Percentiles rank a stretch among this genome's conserved stretches.
These are phyloP conservation scores for Barnardius zonarius DNA, from an alignment of 2,113 vertebrate species.

Conservation along the genomic window DNA sequence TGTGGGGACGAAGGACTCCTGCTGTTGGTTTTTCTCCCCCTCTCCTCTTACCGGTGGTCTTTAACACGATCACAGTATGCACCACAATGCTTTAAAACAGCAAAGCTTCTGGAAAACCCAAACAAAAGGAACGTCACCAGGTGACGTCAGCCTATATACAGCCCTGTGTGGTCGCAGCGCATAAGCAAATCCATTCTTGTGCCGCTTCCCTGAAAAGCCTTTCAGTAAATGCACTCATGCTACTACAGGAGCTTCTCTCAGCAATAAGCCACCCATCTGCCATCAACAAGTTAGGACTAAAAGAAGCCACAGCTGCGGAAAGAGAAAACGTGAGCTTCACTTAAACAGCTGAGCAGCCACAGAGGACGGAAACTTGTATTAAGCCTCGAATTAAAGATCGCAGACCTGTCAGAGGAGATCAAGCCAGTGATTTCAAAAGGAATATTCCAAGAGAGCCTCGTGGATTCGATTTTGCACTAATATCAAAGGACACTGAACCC, in stretches of 20 bases:
- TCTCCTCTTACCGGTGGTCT: conserved; percentile 25
- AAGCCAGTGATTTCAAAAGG: conserved; percentile 72
- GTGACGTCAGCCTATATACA: conserved; percentile 99
- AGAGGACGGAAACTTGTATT: conserved; percentile 66
- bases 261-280: conserved; percentile 87
- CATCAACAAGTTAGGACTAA: conserved; percentile 98
- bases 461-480: conserved; percentile 69
- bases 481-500: conserved; percentile 65
- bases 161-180: conserved; percentile 95
- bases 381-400: conserved; percentile 48
- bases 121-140: conserved; percentile 88
- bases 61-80: conserved; percentile 55
- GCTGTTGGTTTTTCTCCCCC: neutral
- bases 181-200: conserved; percentile 91
- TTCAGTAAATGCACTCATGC: conserved; percentile 90
- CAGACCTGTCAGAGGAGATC: conserved; percentile 65
- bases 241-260: conserved; percentile 83
- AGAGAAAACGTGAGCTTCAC: conserved; percentile 79
- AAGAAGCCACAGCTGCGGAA: conserved; percentile 77
- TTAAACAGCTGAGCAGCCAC: conserved; percentile 82
- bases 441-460: conserved; percentile 66
- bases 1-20: conserved; percentile 33
- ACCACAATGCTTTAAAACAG: conserved; percentile 75
- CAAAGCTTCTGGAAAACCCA: conserved; percentile 85
- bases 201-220: conserved; percentile 84